Base-by-base conservation (phyloP, 2,888 invertebrate genomes). In the Strigamia maritima region DNA sequence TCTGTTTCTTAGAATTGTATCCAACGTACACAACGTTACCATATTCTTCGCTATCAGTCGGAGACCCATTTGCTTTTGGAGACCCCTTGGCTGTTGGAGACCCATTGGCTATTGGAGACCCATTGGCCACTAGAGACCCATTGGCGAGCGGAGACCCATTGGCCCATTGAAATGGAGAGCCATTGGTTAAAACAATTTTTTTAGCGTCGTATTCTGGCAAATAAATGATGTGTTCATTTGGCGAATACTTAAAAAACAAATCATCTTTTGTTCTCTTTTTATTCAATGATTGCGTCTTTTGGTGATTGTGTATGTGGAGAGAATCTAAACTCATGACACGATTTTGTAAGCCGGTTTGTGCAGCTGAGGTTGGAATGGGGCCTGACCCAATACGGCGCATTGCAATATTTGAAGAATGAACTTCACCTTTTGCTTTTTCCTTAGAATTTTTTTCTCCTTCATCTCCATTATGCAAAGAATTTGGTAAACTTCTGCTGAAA, bases 401-500 rank as follows among this genome's bases (percentile, higher is more conserved):
- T 10, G 35, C 26, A 22, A 3, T 35, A 16, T 24, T 31, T 8
- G 19, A 14, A 3, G 70, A 65, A 10, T 70, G 65, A n/a, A 22
- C 28, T 78, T 16, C n/a, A 6, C 7, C 4, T 2, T 65, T 78
- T 35, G 26, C 40, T 19, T 75, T 31, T 2, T 35, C 22, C 10
- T 40, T 35, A 10, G 22, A 10, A 1, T 65, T 7, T 28, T 79
- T 78, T 40, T 82, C 83, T n/a, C 81, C 81, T 40, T 82, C 82
- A 60, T 82, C 82, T 1, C 89, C 90, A 83, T 90, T 91, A 82
- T 92, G 92, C 83, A 93, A 85, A 0, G 93, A 93, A 85, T 91
- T 93, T 1, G 93, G 93, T 0, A 92, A 92, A 16, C 93, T 93
- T 83, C 92, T 90, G 80, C 93, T 93, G 40, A 94, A 86, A 83